Percentiles rank a stretch among this genome's conserved stretches.
phyloP scores from a whole-genome alignment of 2,888 invertebrate species.

The Rhagonycha lutea region DNA sequence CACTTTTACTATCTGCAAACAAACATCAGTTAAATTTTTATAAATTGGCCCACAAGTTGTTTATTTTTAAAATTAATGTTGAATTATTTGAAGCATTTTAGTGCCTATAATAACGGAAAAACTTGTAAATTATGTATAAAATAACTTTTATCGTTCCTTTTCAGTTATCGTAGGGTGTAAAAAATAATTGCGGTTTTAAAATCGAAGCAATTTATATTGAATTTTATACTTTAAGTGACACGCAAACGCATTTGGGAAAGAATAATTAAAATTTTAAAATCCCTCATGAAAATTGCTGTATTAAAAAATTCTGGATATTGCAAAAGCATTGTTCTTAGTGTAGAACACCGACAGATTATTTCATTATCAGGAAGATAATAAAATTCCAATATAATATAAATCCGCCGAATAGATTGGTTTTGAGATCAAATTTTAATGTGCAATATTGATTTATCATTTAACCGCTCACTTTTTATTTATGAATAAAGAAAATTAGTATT shows the following conservation, averaged over 20 bases:
- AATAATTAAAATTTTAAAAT: background rate
- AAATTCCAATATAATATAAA: background rate
- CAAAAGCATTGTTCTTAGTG: background rate
- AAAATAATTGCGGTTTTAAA: background rate
- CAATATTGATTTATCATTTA: background rate
- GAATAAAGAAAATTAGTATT: background rate
- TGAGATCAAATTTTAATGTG: background rate
- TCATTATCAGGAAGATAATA: background rate
- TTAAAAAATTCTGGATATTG: background rate
- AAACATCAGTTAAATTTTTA: background rate
- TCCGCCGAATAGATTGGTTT: background rate
- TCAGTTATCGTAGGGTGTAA: background rate
- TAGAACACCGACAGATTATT: background rate
- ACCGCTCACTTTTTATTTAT: background rate
- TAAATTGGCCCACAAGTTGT: background rate
- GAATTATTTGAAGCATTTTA: background rate
- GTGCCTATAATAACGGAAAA: background rate
- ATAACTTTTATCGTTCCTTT: background rate
- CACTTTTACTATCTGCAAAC: background rate
- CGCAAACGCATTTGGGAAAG: background rate
- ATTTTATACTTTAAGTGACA: background rate
- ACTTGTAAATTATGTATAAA: background rate
- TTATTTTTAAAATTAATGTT: background rate
- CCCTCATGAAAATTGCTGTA: background rate
- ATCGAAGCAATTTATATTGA: background rate